These are phyloP conservation scores for Antennarius maculatus DNA, from an alignment of 2,797 vertebrate genomes.

Conservation along the genomic window DNA sequence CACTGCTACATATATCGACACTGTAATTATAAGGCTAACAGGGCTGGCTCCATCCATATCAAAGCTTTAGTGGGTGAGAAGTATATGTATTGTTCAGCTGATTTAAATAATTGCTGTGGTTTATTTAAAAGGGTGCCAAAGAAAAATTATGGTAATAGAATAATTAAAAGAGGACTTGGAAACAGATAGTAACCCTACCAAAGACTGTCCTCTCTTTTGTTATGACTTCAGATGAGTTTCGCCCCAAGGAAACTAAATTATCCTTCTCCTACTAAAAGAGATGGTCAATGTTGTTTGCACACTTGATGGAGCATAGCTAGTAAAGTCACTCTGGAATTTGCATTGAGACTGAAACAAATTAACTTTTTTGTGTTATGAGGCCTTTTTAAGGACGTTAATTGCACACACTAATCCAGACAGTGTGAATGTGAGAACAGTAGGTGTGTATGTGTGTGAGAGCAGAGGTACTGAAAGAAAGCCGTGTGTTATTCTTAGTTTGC, in stretches of 20 bases:
- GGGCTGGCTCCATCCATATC: constrained; percentile 65
- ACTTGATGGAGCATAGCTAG: constrained; percentile 55
- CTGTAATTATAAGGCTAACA: constrained; percentile 71
- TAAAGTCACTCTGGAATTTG: constrained; percentile 50
- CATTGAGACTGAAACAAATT: constrained; percentile 65
- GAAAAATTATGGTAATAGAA: constrained; percentile 83
- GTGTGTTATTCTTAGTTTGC: neutral
- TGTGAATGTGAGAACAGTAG: constrained; percentile 18
- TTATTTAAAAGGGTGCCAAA: constrained; percentile 83
- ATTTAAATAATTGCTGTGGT: constrained; percentile 85
- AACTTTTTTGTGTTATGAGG: constrained; percentile 54
- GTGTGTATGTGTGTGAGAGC: constrained; percentile 1
- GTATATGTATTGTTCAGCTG: constrained; percentile 77
- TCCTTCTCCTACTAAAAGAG: constrained; percentile 61
- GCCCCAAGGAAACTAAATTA: constrained; percentile 79
- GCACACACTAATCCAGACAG: constrained; percentile 41
- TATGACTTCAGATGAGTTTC: constrained; percentile 73
- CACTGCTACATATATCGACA: constrained; percentile 60
- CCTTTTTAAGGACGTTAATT: constrained; percentile 58
- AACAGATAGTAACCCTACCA: constrained; percentile 69
- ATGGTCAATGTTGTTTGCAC: constrained; percentile 72
- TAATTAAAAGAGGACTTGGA: constrained; percentile 78
- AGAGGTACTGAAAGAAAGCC: neutral
- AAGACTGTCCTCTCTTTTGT: constrained; percentile 70
- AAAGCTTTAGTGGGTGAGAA: constrained; percentile 66